Conservation (phyloP, 2,888 invertebrate genomes). For the Thelaira solivaga region DNA sequence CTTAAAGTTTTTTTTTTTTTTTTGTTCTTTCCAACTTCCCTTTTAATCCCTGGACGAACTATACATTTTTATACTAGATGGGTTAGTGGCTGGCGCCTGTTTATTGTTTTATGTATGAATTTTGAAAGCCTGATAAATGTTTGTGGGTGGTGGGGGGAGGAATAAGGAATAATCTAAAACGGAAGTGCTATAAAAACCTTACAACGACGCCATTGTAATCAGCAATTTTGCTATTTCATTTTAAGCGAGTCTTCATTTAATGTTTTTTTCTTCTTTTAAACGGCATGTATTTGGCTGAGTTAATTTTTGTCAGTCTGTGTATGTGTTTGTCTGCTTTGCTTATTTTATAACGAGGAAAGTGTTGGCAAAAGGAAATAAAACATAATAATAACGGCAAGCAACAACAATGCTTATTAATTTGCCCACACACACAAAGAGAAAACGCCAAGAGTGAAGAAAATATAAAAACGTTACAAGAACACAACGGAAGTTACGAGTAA, state of each 20-base stretch:
- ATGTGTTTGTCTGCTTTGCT: neutral
- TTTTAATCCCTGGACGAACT: slow-evolving; percentile 15
- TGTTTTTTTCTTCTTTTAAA: no score
- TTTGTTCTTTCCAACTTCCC: neutral
- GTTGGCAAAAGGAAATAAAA: slow-evolving; percentile 55
- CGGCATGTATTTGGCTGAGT: slow-evolving; percentile 23
- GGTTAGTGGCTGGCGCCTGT: slow-evolving; percentile 55
- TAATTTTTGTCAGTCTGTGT: neutral
- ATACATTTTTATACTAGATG: slow-evolving; percentile 28
- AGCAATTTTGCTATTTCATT: slow-evolving; percentile 17
- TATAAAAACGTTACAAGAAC: neutral
- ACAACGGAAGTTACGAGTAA: slow-evolving; percentile 29
- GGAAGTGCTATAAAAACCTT: slow-evolving; percentile 46
- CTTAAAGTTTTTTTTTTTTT: slow-evolving; percentile 18
- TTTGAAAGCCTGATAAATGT: no score
- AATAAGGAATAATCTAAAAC: slow-evolving; percentile 9
- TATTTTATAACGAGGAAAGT: slow-evolving; percentile 37
- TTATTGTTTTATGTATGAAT: slow-evolving; percentile 1
- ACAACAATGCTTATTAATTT: slow-evolving; percentile 58
- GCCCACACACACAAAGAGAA: slow-evolving; percentile 32
- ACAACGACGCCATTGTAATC: slow-evolving; percentile 40
- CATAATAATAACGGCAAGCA: slow-evolving; percentile 50
- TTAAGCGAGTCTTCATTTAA: neutral
- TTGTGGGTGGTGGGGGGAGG: neutral
- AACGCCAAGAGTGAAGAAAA: neutral